phyloP scores from a whole-genome alignment of 2,888 invertebrate genomes.

The Isotomurus palustris region DNA sequence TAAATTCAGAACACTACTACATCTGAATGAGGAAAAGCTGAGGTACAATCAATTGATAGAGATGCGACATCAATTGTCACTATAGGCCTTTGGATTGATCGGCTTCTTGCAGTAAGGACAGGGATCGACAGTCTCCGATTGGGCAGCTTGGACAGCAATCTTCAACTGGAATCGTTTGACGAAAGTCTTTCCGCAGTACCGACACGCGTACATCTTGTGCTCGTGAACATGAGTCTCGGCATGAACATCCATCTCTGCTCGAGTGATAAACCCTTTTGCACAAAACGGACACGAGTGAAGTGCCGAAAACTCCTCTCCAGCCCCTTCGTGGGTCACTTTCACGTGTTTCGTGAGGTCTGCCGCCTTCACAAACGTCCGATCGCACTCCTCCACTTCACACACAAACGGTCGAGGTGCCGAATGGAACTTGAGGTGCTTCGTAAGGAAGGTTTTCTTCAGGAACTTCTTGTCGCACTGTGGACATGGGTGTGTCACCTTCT shows the following conservation, averaged over 20 bases:
- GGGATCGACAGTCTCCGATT: constrained; percentile 1
- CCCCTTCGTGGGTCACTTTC: background rate
- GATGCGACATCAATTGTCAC: constrained; percentile 2
- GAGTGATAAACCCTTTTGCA: constrained; percentile 4
- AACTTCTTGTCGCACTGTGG: constrained; percentile 1
- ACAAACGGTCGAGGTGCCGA: constrained; percentile 4
- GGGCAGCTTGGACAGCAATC: constrained; percentile 7
- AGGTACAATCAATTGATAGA: no score
- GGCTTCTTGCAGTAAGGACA: constrained; percentile 9
- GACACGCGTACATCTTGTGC: constrained; percentile 12
- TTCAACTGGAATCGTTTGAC: constrained; percentile 6
- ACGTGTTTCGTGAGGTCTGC: constrained; percentile 1
- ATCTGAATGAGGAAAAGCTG: no score
- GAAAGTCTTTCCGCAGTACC: constrained; percentile 10
- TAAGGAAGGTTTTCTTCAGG: constrained; percentile 1
- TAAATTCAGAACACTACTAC: no score
- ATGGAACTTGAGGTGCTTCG: constrained; percentile 4
- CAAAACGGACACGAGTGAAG: constrained; percentile 6
- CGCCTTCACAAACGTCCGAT: background rate
- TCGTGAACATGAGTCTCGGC: constrained; percentile 9
- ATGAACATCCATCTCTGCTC: constrained; percentile 9
- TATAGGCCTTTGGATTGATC: constrained; percentile 11
- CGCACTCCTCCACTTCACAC: constrained; percentile 3
- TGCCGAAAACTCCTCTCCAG: background rate
- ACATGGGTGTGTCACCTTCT: background rate